Evolutionary conservation across 1,140 invertebrate genomes (phyloP), one percentile per base, ranked within the genome.

Genomic region (Gyrodactylus salaris): DNA sequence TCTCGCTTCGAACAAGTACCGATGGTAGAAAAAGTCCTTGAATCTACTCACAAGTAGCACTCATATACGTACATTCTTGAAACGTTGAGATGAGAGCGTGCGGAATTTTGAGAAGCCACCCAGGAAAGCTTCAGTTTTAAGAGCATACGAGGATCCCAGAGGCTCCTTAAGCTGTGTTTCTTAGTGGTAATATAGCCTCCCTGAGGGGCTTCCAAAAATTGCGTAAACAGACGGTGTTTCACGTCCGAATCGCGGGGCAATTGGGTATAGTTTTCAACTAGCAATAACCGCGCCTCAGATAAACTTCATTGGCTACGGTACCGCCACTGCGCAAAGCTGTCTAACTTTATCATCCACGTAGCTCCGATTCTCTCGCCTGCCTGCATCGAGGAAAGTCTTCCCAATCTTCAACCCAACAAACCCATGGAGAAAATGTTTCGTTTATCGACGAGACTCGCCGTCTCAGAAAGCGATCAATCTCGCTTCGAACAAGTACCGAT

Each of bases 231-330:
- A 86, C 86, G 86, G 85, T 88, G 85, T 88, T 88, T 87, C 87
- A 88, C 87, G 86, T 86, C 86, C 86, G 84, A 86, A 84, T 84
- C 87, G 87, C 87, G 87, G 87, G 87, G 87, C 34, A 88, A 89
- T 90, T 89, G 88, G 88, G 87, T 79, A 80, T 80, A 82, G 81
- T 83, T 83, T 83, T 83, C 81, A 82, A 83, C 79, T 82, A 83
- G 81, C 82, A 83, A 83, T 82, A 82, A 82, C 80, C 80, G 80
- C 81, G 80, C 79, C 81, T 83, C 80, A 80, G 81, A 79, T 79
- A 77, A 81, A 81, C 80, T 80, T 82, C 81, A 82, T 81, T 78
- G 80, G 79, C 80, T 82, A 82, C 79, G 80, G 80, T 82, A 82
- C 80, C 80, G 80, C 81, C 81, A 81, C 81, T 82, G 81, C 81